phyloP scores from a whole-genome alignment of 1,140 invertebrate genomes.

The Magallana gigas region DNA sequence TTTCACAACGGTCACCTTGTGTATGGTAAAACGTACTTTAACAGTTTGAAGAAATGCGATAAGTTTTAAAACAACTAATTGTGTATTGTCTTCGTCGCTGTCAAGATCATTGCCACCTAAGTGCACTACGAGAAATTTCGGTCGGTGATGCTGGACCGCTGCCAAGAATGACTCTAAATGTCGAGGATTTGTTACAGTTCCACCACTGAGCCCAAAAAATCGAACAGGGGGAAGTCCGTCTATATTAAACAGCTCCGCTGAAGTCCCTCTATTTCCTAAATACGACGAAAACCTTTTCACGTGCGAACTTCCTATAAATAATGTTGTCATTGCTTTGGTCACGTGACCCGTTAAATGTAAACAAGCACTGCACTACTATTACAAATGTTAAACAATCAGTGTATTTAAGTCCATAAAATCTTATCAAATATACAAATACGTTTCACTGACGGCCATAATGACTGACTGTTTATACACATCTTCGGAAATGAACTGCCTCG shows the following conservation, averaged over 20 bases:
- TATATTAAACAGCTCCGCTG: neutral
- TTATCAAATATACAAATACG: too few species aligned
- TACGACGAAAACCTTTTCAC: neutral
- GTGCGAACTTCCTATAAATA: neutral
- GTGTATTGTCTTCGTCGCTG: neutral
- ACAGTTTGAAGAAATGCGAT: neutral
- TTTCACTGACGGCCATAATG: too few species aligned
- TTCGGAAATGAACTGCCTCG: too few species aligned
- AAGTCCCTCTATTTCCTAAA: neutral
- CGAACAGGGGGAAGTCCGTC: too few species aligned
- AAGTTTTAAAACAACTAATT: neutral
- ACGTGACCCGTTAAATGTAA: neutral
- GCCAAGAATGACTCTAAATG: neutral
- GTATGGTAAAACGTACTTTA: neutral
- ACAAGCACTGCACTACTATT: neutral
- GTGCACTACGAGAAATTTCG: neutral
- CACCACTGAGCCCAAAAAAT: too few species aligned
- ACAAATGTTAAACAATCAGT: neutral
- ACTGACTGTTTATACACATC: too few species aligned
- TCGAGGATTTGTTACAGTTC: neutral
- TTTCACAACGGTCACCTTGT: neutral
- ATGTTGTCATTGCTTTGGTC: neutral
- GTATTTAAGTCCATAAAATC: too few species aligned
- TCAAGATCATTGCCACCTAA: neutral
- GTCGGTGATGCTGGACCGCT: neutral